Base-by-base conservation (phyloP, 1,140 invertebrate species). In the Psix sp. region DNA sequence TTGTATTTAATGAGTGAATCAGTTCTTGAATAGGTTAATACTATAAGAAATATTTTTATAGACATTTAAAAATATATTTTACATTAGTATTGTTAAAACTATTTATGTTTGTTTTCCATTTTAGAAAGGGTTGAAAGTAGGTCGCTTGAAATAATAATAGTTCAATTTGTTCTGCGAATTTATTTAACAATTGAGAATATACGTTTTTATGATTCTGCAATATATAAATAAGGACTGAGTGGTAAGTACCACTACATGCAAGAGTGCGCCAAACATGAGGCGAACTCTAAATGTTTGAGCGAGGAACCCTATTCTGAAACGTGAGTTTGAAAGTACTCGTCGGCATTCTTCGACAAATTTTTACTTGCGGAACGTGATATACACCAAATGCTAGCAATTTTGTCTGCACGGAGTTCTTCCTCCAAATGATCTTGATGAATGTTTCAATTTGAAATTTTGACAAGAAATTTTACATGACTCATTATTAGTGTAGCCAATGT, bases 341-440 rank as follows among this genome's bases (percentile, higher is more conserved):
- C 52, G 13, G 45, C 51, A 57, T 68, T 68, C 65, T 45, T 45
- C 45, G 65, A 51, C 45, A 49, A 66, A 56, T 57, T 67, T 54
- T 46, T 38, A 46, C 60, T 45, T 18, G 21, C 13, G 49, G 15
- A 54, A 65, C 49, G 60, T 56, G 60, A 65, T 65, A 20, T 35
- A 46, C 24, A 17, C 20, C 31, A 51, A 62, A 60, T 49, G 13
- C 26, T 21, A 21, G 35, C 36, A 62, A 62, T 62, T 62, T 14
- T 24, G 29, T 43, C 16, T 9, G 14, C 15, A 14, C 10, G n/a
- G n/a, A 35, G 2, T 1, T 10, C 13, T 10, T 11, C 1, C 13
- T 13, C 13, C 1, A 35, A 13, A 13, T 5, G 13, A 35, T 35
- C n/a, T 13, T 40, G 35, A 45, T 29, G 29, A 29, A 31, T 11